Conservation (phyloP, 2,113 vertebrate species). For the Mustela lutreola region DNA sequence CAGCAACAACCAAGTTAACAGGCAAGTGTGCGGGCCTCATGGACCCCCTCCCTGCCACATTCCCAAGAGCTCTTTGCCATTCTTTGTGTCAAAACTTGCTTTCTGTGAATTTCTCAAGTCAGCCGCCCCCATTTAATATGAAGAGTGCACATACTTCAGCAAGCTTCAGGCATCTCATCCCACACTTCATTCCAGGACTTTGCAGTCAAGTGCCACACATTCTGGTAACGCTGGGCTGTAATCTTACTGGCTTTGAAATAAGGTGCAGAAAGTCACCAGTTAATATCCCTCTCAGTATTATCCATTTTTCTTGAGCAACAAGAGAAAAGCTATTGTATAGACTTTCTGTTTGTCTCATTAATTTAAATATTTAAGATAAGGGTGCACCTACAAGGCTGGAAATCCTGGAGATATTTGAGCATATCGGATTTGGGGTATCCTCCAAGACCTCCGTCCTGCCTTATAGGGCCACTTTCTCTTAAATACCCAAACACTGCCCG, state of each 20-base stretch:
- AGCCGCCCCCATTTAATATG: background rate
- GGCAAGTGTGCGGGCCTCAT: fast-evolving
- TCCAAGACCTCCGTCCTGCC: too few species aligned
- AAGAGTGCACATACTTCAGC: background rate
- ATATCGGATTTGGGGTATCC: too few species aligned
- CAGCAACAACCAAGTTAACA: fast-evolving
- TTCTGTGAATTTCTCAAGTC: fast-evolving
- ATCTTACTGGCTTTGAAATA: background rate
- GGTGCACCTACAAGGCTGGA: background rate
- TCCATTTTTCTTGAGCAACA: background rate
- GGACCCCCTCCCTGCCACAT: fast-evolving
- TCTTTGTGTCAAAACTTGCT: fast-evolving
- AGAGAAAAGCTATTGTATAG: too few species aligned
- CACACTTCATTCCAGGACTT: too few species aligned
- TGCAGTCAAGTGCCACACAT: too few species aligned
- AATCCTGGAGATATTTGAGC: background rate
- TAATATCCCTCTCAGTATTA: fast-evolving
- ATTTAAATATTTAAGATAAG: background rate
- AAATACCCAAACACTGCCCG: background rate
- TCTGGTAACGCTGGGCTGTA: background rate
- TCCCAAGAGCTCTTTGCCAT: fast-evolving
- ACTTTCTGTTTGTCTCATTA: too few species aligned
- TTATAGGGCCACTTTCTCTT: background rate
- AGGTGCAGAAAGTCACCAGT: background rate
- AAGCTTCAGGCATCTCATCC: fast-evolving